Conservation (phyloP, 2,888 invertebrate species). For the Drosophila anomelani region DNA sequence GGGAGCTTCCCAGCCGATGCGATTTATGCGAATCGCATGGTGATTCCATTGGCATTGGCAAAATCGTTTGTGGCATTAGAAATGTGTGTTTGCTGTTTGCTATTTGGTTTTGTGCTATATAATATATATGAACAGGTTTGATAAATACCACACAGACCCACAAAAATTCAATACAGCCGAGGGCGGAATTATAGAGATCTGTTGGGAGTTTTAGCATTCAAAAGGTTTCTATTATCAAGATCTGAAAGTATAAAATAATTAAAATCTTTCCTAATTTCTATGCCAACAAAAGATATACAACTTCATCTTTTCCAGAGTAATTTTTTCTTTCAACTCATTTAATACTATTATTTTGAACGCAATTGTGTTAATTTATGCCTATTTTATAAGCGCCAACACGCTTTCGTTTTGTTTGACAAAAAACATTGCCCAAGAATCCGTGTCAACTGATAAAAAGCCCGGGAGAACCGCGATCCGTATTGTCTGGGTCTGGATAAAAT, state of each 20-base stretch:
- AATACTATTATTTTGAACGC: not conserved
- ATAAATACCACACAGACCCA: constrained; percentile 18
- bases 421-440: constrained; percentile 32
- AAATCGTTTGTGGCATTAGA: constrained; percentile 49
- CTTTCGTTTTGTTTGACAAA: constrained; percentile 45
- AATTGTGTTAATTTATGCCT: constrained; percentile 18
- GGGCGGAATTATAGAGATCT: not conserved
- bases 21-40: constrained; percentile 50
- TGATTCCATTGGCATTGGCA: constrained; percentile 41
- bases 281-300: not conserved
- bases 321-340: not conserved
- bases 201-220: not conserved
- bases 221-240: not conserved
- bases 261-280: not conserved
- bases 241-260: not conserved
- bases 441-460: constrained; percentile 39
- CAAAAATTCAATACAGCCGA: constrained; percentile 4
- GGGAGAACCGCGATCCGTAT: not conserved
- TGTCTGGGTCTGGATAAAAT: constrained; percentile 41
- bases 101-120: constrained; percentile 26
- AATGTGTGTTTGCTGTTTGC: constrained; percentile 54
- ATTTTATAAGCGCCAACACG: constrained; percentile 23
- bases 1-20: constrained; percentile 21
- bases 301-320: accelerated
- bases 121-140: constrained; percentile 41